These are phyloP conservation scores for Pimpla rufipes DNA, from an alignment of 2,888 invertebrate species.

Conservation along the genomic window DNA sequence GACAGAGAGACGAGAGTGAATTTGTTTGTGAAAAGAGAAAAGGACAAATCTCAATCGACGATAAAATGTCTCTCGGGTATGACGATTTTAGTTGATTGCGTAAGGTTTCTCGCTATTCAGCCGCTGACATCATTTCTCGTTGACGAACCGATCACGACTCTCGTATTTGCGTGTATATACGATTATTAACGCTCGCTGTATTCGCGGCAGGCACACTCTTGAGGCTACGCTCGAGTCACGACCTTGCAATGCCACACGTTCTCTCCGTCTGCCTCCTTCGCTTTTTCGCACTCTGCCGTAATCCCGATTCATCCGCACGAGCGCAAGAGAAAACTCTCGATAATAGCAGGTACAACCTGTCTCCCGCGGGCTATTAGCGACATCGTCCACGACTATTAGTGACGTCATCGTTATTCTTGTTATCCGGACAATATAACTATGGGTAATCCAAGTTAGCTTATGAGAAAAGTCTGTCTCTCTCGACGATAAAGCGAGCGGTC, in stretches of 20 bases:
- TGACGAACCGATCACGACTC: conserved; percentile 49
- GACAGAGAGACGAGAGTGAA: conserved; percentile 8
- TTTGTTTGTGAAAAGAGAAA: too few relatives aligned
- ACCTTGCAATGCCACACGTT: conserved; percentile 68
- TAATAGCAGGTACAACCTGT: not conserved
- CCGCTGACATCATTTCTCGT: conserved; percentile 57
- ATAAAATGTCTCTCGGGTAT: not conserved
- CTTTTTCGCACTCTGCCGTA: conserved; percentile 3
- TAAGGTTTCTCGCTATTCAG: conserved; percentile 53
- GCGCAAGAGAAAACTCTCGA: not conserved
- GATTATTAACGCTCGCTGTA: conserved; percentile 32
- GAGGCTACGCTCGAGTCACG: conserved; percentile 50
- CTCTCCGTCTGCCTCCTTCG: not conserved
- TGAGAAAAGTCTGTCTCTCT: conserved; percentile 25
- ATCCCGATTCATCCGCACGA: not conserved
- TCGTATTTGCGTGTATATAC: conserved; percentile 49
- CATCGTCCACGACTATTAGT: conserved; percentile 6
- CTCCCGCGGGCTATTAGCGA: not conserved
- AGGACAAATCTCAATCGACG: too few relatives aligned
- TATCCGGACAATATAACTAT: conserved; percentile 3
- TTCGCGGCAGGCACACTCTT: not conserved
- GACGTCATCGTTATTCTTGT: conserved; percentile 10
- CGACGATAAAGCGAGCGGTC: conserved; percentile 29
- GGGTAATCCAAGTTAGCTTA: conserved; percentile 5
- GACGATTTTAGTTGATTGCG: conserved; percentile 48